Evolutionary conservation across 2,113 vertebrate genomes (phyloP), one percentile per base, ranked within the genome.

Genomic region (Thomomys bottae): DNA sequence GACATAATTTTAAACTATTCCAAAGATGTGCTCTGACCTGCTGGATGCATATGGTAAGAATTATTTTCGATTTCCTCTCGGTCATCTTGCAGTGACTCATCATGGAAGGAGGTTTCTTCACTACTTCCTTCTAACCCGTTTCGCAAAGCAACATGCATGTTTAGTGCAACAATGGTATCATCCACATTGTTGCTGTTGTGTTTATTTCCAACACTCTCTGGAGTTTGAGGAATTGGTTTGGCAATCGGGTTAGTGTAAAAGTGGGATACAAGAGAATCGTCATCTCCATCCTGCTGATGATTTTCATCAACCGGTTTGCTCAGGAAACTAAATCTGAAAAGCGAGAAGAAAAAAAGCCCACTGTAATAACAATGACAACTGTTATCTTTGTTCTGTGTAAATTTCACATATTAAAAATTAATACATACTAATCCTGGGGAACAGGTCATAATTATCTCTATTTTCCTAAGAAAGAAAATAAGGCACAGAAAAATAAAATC

Each of bases 181-280:
- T 99, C 99, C 91, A 98, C 96, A 0, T 34, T 96, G 77, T 8
- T 89, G 57, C 92, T 97, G 84, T 95, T 94, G 54, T 96, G 94
- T 30, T 98, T 98, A 94, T 96, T 97, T 34, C 38, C 57, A 1
- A 85, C 12, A 68, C 92, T 97, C 89, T 98, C 98, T 0, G 97
- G 98, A 0, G 84, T 97, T 88, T 99, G 99, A 0, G 99, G 98
- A 86, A 99, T 97, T 6, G 98, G 99, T 97, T 99, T 99, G 75
- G 98, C 98, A 21, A 99, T 98, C 73, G 98, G 98, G 36, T 99
- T 99, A 2, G 98, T 98, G 91, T 99, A 99, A 91, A 99, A 99
- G 54, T 97, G 96, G 0, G 98, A 98, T 87, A 99, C 98, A 77
- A 99, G 98, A 0, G 98, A 98, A 7, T 98, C 97, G 2, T 99